These are phyloP conservation scores for Scaptomyza flava DNA, from an alignment of 2,888 invertebrate species.

Conservation along the genomic window DNA sequence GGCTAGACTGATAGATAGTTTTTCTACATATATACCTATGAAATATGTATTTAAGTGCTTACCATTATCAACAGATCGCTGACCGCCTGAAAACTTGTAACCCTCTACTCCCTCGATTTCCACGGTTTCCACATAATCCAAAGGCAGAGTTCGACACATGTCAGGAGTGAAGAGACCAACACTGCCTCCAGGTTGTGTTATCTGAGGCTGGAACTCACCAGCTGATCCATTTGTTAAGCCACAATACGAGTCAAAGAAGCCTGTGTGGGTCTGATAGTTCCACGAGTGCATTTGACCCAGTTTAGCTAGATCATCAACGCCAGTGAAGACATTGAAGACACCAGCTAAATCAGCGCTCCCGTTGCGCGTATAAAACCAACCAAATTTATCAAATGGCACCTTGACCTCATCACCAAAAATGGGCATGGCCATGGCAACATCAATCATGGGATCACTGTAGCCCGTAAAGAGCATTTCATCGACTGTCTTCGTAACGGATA, in stretches of 20 bases:
- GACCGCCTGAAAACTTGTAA: constrained; percentile 88
- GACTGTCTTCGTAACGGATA: constrained; percentile 87
- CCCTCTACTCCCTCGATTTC: constrained; percentile 87
- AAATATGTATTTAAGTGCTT: constrained; percentile 11
- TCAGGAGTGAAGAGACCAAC: constrained; percentile 90
- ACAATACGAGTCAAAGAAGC: constrained; percentile 86
- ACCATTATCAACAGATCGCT: constrained; percentile 89
- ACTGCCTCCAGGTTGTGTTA: constrained; percentile 86
- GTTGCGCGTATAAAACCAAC: constrained; percentile 94
- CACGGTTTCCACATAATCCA: constrained; percentile 87
- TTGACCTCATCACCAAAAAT: constrained; percentile 86
- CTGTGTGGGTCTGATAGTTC: constrained; percentile 88
- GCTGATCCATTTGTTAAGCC: constrained; percentile 89
- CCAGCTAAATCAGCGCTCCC: constrained; percentile 91
- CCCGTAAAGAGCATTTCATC: constrained; percentile 92
- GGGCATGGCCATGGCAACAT: constrained; percentile 87
- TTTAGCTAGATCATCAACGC: constrained; percentile 86
- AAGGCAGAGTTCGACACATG: constrained; percentile 89
- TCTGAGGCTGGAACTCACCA: constrained; percentile 91
- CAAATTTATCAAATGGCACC: constrained; percentile 91
- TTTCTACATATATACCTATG: no score
- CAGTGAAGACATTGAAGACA: constrained; percentile 90
- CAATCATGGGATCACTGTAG: constrained; percentile 90
- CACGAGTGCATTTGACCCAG: constrained; percentile 90
- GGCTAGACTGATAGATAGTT: no score